Evolutionary conservation across 2,888 invertebrate species (phyloP).

Genomic region (Aspidiotus destructor): DNA sequence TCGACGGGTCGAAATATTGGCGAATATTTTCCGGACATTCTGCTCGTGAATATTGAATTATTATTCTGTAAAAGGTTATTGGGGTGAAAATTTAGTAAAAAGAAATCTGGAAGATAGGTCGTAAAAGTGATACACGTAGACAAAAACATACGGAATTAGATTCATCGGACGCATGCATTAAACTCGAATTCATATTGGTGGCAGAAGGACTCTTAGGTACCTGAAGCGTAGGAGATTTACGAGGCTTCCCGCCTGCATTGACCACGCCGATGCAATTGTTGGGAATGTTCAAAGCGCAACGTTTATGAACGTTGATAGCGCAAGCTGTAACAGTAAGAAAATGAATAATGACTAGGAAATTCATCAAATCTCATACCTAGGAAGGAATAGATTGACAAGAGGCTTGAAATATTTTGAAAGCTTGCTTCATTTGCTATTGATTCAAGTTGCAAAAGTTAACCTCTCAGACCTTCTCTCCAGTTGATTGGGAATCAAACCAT

Average conservation of each 20-base stretch:
- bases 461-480: too few relatives aligned
- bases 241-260: constrained; percentile 38
- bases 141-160: constrained; percentile 19
- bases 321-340: constrained; percentile 57
- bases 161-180: constrained; percentile 51
- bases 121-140: too few relatives aligned
- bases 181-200: constrained; percentile 59
- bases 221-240: constrained; percentile 46
- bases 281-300: constrained; percentile 93
- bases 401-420: too few relatives aligned
- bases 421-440: too few relatives aligned
- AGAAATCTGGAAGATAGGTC: too few relatives aligned
- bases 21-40: constrained; percentile 16
- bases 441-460: too few relatives aligned
- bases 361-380: too few relatives aligned
- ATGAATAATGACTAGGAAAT: too few relatives aligned
- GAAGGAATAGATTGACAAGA: too few relatives aligned
- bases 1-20: constrained; percentile 9
- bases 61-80: not conserved
- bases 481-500: too few relatives aligned
- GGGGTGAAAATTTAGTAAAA: not conserved
- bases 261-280: constrained; percentile 75
- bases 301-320: constrained; percentile 95
- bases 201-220: constrained; percentile 61
- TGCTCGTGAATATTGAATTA: constrained; percentile 18